Evolutionary conservation across 2,113 vertebrate species (phyloP), one percentile per base, ranked within the genome.

Genomic region (Micronisus gabar): DNA sequence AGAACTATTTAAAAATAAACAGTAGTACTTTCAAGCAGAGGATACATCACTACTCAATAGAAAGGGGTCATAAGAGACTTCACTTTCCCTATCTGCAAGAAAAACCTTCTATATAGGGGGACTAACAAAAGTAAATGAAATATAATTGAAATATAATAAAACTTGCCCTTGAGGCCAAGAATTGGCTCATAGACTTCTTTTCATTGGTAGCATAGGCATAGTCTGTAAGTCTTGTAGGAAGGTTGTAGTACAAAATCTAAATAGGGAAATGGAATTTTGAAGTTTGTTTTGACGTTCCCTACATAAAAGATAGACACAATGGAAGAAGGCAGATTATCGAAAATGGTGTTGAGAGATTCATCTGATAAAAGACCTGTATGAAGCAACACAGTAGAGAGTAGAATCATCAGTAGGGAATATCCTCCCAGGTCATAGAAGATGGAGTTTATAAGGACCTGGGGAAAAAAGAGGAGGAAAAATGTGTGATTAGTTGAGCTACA

Each of bases 51-150:
- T 73, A 13, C 9, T 43, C 61, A 19, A 41, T 3, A 36, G 21
- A 81, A 59, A 6, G 58, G 4, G 8, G 15, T 66, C 7, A 10
- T 56, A 66, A 84, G 8, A 70, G 5, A 67, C 29, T 58, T 67
- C 10, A 29, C 9, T 81, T 74, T n/a, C 11, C 6, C 4, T 15
- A 15, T 36, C 29, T 59, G 5, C 7, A 41, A 43, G 41, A 81
- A 62, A 58, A 0, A 4, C 1, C 1, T 1, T 59, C 23, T 30
- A 6, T 14, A 65, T 22, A 65, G 8, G 16, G 6, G 8, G 1
- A 15, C 9, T 81, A 86, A 30, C 8, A 43, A 52, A 87, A 76
- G 8, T 21, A 68, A 50, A 43, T 72, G 14, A 7, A 88, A 81
- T 27, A 45, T 30, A 66, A 68, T 50, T 48, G 21, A 7, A 86